Evolutionary conservation across 2,797 vertebrate species (phyloP).

Genomic region (Sebastes taczanowskii): DNA sequence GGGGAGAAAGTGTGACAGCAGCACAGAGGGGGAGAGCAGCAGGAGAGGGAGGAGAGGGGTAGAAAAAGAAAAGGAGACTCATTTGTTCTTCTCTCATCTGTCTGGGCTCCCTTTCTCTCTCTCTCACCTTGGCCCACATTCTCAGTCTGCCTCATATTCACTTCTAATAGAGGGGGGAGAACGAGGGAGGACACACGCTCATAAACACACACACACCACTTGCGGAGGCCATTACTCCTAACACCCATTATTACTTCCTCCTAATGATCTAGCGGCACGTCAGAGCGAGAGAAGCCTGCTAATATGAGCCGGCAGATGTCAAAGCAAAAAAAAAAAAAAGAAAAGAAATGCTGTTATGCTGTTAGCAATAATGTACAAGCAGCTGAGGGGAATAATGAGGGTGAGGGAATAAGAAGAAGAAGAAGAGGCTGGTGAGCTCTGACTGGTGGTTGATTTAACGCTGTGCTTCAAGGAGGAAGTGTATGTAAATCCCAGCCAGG

Average conservation of each 20-base stretch:
- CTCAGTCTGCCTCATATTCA: conserved; percentile 39
- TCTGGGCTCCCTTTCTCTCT: conserved; percentile 36
- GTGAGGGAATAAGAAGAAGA: conserved; percentile 5
- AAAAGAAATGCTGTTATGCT: neutral
- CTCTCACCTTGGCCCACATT: conserved; percentile 72
- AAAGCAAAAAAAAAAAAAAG: conserved; percentile 16
- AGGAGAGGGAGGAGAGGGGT: conserved; percentile 9
- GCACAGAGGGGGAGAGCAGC: conserved; percentile 20
- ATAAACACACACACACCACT: conserved; percentile 12
- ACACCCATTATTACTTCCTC: conserved; percentile 58
- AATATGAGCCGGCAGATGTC: conserved; percentile 59
- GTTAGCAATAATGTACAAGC: conserved; percentile 23
- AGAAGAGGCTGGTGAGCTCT: conserved; percentile 27
- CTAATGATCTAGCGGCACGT: conserved; percentile 58
- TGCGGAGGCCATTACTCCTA: conserved; percentile 44
- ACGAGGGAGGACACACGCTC: neutral
- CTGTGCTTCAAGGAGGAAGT: neutral
- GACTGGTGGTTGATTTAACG: conserved; percentile 32
- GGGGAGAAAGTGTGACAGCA: conserved; percentile 46
- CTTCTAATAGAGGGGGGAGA: conserved; percentile 17
- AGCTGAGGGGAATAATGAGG: conserved; percentile 42
- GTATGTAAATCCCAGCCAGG: conserved; percentile 40
- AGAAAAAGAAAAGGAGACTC: conserved; percentile 30
- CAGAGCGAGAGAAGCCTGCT: conserved; percentile 37
- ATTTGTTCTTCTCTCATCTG: conserved; percentile 67